Base-by-base conservation (phyloP, 2,888 invertebrate species). In the Drosophila paracracens region DNA sequence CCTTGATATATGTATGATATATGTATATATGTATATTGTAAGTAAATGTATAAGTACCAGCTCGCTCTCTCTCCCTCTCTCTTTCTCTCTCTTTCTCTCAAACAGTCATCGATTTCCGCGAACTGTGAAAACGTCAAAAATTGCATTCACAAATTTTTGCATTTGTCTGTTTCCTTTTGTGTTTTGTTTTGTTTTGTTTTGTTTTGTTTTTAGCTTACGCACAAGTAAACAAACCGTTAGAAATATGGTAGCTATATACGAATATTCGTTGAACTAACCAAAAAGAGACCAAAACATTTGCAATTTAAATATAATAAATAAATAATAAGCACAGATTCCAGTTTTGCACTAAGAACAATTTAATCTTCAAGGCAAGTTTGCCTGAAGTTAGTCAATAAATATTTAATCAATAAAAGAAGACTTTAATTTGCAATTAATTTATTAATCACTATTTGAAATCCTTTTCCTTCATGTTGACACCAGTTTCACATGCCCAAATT, bases 41-140 rank as follows among this genome's bases (percentile, higher is more conserved):
- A 11, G 13, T 27, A 2, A 18, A 25, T 21, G 8, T 5, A 21
- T 35, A 10, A 31, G 3, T 16, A 27, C 13, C 7, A 21, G 4
- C 16, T 8, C 13, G 21, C 21, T 18, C 13, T 7, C 33, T 21
- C 31, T 29, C 8, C n/a, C 4, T n/a, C 21, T 21, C 31, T 21
- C 21, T 0, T n/a, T n/a, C 18, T 36, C 21, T 2, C 36, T 53
- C n/a, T 18, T 11, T 18, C 18, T 18, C 25, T n/a, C 33, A 2
- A 61, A 59, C 70, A 54, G 56, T 7, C 68, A 62, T 68, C 70
- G 36, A 74, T 78, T 78, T 78, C 74, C 78, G 78, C 53, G 27
- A 77, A 77, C 76, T 63, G 67, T 68, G 64, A 74, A 77, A 76
- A 74, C 2, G 25, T 25, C 2, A 36, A 38, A 18, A 40, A 53